Conservation (phyloP, 2,113 vertebrate genomes). For the Strix uralensis region DNA sequence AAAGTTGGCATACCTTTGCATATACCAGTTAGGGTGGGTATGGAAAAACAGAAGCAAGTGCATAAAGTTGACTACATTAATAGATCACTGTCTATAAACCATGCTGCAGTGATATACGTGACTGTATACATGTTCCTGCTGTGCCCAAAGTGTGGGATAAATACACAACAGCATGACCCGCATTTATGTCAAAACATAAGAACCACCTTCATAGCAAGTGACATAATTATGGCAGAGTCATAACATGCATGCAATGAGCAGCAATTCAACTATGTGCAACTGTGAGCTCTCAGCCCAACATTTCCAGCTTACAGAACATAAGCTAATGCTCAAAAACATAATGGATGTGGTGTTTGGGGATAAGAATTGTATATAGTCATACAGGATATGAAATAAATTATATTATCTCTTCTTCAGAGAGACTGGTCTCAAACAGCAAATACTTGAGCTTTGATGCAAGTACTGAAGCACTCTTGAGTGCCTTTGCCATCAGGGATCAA, state of each 20-base stretch:
- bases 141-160: background rate
- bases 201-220: background rate
- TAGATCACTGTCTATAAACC: background rate
- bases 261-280: fast-evolving
- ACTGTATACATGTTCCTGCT: background rate
- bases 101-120: background rate
- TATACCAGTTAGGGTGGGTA: background rate
- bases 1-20: background rate
- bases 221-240: background rate
- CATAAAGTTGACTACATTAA: background rate
- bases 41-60: background rate
- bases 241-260: background rate
- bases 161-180: background rate
- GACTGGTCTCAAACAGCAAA: background rate
- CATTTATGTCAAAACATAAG: background rate
- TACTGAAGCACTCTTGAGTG: background rate
- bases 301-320: background rate
- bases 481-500: background rate
- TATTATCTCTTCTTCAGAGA: background rate
- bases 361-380: background rate
- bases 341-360: background rate
- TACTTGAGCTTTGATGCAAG: background rate
- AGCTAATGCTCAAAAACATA: background rate
- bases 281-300: background rate
- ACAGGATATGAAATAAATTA: background rate